Conservation (phyloP, 2,888 invertebrate species). For the Nephrotoma appendiculata region DNA sequence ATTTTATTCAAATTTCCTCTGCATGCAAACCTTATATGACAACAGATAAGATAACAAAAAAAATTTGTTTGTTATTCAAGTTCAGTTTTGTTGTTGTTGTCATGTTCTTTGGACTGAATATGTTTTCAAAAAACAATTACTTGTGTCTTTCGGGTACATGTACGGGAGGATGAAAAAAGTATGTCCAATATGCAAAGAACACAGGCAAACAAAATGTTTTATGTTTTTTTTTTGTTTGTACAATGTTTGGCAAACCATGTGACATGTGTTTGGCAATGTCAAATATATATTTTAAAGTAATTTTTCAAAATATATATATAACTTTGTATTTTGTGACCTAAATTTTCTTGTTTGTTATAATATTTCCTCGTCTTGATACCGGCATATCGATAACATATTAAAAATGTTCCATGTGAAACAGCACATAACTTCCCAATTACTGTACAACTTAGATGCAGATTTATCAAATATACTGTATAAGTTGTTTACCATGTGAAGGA, state of each 20-base stretch:
- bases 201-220: neutral
- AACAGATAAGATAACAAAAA: neutral
- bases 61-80: neutral
- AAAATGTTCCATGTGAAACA: too few relatives aligned
- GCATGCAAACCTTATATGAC: neutral
- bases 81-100: neutral
- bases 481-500: too few relatives aligned
- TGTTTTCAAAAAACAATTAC: neutral
- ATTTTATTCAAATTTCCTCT: too few relatives aligned
- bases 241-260: neutral
- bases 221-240: neutral
- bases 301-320: neutral
- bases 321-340: neutral
- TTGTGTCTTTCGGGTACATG: neutral
- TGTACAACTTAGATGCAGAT: too few relatives aligned
- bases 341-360: neutral
- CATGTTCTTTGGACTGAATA: neutral
- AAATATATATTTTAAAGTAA: neutral
- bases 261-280: neutral
- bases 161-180: neutral
- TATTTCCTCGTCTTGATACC: neutral
- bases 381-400: neutral
- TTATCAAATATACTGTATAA: too few relatives aligned
- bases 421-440: too few relatives aligned
- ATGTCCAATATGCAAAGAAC: neutral